Evolutionary conservation across 2,113 vertebrate genomes (phyloP).

Genomic region (Eolophus roseicapilla): DNA sequence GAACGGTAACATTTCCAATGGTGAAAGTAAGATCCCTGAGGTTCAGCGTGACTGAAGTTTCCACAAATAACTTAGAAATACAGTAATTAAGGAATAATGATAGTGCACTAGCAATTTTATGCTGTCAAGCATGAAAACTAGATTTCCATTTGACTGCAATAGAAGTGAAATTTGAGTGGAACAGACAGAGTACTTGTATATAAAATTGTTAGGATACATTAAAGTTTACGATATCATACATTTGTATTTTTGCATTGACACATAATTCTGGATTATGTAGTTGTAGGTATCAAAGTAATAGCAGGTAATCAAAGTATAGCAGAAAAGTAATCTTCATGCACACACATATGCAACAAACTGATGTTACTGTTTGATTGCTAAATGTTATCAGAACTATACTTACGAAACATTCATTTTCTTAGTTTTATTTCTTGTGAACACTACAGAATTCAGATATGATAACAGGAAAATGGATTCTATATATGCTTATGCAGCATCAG

Average conservation of each 20-base stretch:
- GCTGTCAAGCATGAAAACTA: neutral
- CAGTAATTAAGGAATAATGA: neutral
- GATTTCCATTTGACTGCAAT: neutral
- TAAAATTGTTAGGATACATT: neutral
- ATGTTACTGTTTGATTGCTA: neutral
- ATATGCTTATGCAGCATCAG: neutral
- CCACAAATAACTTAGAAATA: neutral
- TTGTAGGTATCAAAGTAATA: neutral
- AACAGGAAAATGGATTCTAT: neutral
- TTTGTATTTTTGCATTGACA: neutral
- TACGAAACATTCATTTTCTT: neutral
- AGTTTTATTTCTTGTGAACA: neutral
- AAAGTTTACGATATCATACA: neutral
- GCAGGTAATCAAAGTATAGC: neutral
- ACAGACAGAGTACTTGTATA: neutral
- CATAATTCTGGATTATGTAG: neutral
- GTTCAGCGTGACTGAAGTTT: neutral
- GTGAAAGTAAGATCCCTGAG: neutral
- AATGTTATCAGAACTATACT: neutral
- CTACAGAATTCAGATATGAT: neutral
- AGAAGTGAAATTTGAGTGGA: neutral
- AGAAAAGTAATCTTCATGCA: neutral
- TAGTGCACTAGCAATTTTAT: neutral
- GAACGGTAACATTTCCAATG: neutral
- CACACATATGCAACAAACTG: neutral